Conservation (phyloP, 2,888 invertebrate species). For the Steinernema carpocapsae region DNA sequence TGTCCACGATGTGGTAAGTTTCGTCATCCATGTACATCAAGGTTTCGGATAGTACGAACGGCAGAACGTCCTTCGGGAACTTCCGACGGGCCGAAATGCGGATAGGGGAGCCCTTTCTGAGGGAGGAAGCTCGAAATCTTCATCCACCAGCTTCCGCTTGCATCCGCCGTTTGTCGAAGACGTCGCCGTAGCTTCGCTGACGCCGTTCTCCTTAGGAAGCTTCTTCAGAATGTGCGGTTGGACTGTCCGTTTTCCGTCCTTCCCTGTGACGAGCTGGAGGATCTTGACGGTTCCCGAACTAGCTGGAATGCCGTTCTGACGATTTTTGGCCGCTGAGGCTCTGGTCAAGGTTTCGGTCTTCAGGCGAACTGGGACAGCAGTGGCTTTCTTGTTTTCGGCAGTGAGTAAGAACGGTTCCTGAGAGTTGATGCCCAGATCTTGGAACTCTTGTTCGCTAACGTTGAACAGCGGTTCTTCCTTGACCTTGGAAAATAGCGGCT, state of each 20-base stretch:
- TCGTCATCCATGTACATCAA: background rate
- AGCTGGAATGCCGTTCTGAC: constrained; percentile 1
- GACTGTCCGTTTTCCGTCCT: background rate
- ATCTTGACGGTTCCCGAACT: background rate
- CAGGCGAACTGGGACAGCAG: background rate
- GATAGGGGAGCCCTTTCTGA: background rate
- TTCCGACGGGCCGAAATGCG: background rate
- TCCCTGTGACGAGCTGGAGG: background rate
- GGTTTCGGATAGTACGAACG: background rate
- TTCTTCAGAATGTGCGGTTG: background rate
- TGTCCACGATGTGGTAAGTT: background rate
- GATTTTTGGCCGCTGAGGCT: background rate
- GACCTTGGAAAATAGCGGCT: background rate
- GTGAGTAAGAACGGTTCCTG: background rate
- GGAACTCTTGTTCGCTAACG: background rate
- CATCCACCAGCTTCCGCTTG: constrained; percentile 13
- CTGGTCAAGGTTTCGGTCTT: background rate
- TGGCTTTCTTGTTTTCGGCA: background rate
- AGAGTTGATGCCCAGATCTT: constrained; percentile 3
- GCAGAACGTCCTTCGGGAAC: background rate
- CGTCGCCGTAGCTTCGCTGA: background rate
- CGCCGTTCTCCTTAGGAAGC: constrained; percentile 4
- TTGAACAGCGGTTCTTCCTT: constrained; percentile 27
- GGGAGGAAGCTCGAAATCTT: constrained; percentile 5
- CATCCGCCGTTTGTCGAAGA: background rate